These are phyloP conservation scores for Neelides sp. DNA, from an alignment of 1,140 invertebrate species.

Conservation along the genomic window DNA sequence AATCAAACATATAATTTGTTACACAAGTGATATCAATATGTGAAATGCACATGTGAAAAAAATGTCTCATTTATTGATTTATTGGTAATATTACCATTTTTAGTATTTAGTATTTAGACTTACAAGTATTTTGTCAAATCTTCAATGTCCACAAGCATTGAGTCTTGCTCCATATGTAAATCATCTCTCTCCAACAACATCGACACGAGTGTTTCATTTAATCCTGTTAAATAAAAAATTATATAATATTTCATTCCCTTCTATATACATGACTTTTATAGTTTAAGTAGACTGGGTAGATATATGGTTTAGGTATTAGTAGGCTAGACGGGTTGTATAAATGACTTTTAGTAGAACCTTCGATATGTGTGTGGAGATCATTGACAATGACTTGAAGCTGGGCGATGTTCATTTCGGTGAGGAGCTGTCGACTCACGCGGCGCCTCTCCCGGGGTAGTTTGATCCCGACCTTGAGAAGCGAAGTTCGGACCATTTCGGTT, in stretches of 20 bases:
- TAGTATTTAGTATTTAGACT: constrained; percentile 31
- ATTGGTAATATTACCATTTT: too few species aligned
- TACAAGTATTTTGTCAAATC: constrained; percentile 83
- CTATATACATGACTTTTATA: too few species aligned
- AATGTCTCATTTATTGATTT: too few species aligned
- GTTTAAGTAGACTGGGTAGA: not conserved
- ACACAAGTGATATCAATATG: not conserved
- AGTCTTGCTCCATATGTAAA: constrained; percentile 92
- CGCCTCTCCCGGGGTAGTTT: constrained; percentile 65
- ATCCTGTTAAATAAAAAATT: constrained; percentile 21
- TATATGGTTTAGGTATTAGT: too few species aligned
- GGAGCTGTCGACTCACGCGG: constrained; percentile 62
- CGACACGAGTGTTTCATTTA: constrained; percentile 30
- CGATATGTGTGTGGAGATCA: constrained; percentile 84
- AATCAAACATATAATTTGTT: constrained; percentile 1
- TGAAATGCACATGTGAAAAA: not conserved
- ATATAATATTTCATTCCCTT: too few species aligned
- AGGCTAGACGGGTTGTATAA: too few species aligned
- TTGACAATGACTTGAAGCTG: constrained; percentile 90
- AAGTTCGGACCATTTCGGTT: constrained; percentile 64
- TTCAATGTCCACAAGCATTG: constrained; percentile 92
- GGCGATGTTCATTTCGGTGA: constrained; percentile 83
- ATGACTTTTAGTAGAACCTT: too few species aligned
- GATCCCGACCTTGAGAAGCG: constrained; percentile 65
- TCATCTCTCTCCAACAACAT: constrained; percentile 41